Base-by-base conservation (phyloP, 1,140 invertebrate genomes). In the Drosophila sproati region DNA sequence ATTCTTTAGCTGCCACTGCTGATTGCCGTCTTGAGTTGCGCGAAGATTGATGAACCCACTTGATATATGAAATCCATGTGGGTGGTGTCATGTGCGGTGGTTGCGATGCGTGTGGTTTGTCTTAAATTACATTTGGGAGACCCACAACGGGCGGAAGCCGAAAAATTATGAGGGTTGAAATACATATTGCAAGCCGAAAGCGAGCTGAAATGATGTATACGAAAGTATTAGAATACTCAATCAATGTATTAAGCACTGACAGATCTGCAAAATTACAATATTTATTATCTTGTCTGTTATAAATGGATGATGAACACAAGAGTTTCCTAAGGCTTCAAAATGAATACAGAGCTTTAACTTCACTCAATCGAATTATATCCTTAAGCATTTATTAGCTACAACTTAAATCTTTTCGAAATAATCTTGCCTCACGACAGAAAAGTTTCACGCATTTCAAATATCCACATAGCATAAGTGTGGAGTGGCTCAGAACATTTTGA, bases 1-100 rank as follows among this genome's bases (percentile, higher is more conserved):
- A 55, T 48, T 63, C 35, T 55, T 48, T 52, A 31, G 34, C 39
- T 57, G 41, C 12, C 29, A 39, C 54, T 48, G 41, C 55, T 67
- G 73, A 83, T 83, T 79, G 78, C 60, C 61, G 60, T 59, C 20
- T 76, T 57, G 67, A 72, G 71, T 63, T 52, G 55, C 60, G 55
- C 48, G 39, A 87, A 78, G 82, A 87, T 86, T 87, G 82, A 86
- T 86, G 83, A 82, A 78, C 71, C 71, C 50, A 39, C 51, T 76
- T 61, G 31, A 66, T 60, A 55, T 20, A 39, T 4, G 37, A 20
- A 31, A 52, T 35, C 41, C 35, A 63, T 54, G 34, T 45, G 59
- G 34, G 12, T 47, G 64, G 41, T 52, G 39, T 50, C 47, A 41
- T 56, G 43, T 55, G 20, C 52, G 31, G 39, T 43, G 31, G 39